Base-by-base conservation (phyloP, 2,797 vertebrate species). In the Myoxocephalus aenaeus region DNA sequence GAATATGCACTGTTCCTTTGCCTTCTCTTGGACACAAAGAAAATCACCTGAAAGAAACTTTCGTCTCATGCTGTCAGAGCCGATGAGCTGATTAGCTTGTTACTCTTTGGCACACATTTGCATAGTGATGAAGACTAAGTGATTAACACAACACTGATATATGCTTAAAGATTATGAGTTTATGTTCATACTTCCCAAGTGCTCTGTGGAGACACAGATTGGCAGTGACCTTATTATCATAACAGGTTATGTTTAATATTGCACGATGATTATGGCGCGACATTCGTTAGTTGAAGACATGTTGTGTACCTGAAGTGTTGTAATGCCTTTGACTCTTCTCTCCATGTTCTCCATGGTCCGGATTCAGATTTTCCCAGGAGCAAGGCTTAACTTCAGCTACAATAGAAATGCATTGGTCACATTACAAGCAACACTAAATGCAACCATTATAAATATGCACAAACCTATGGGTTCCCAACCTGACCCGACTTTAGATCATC, bases 41-140 rank as follows among this genome's bases (percentile, higher is more conserved):
- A 50, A n/a, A 10, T 17, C 46, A 53, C 50, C 50, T 25, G 51
- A 25, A 25, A 25, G 51, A 53, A 53, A 25, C 51, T 14, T 13
- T 53, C 2, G 20, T 53, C 56, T 66, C 22, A 6, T 4, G 34
- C 17, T 25, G 67, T 70, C 53, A 62, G 29, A 65, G 46, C 18
- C 53, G 27, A 44, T 63, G 13, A 78, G 72, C 34, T 51, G 20
- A 67, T 74, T 42, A 15, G 46, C 53, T 50, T 62, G 54, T 70
- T 48, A 17, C 42, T n/a, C 53, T 70, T 71, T 76, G 36, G 44
- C 22, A 65, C 22, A 53, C 2, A 79, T 76, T 65, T 73, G 64
- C 73, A 79, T 22, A 9, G 0, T 48, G 44, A 64, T 70, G 38
- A 73, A 8, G 29, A 48, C 50, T n/a, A 75, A 42, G 61, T 44